Conservation (phyloP, 2,797 vertebrate genomes). For the Leuciscus waleckii region DNA sequence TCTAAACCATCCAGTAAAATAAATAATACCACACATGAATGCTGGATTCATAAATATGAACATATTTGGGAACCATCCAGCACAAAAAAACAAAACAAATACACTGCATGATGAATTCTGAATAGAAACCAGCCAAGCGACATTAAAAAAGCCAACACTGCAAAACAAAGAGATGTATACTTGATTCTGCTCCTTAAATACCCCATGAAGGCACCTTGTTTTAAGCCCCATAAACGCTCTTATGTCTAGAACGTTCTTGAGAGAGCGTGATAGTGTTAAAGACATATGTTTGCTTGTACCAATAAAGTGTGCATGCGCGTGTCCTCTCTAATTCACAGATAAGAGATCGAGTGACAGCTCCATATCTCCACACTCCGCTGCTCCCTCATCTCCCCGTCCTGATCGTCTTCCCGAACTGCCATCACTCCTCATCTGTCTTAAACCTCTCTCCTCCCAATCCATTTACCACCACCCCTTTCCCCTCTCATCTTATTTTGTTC, state of each 20-base stretch:
- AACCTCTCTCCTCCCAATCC: constrained; percentile 39
- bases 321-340: constrained; percentile 32
- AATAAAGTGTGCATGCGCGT: constrained; percentile 10
- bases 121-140: constrained; percentile 2
- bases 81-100: not conserved
- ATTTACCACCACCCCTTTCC: constrained; percentile 41
- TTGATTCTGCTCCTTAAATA: constrained; percentile 29
- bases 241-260: not conserved
- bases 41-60: not conserved
- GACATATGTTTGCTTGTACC: not conserved
- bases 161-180: constrained; percentile 1
- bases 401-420: constrained; percentile 17
- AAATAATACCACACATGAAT: not conserved
- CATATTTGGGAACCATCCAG: constrained; percentile 3
- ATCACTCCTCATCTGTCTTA: constrained; percentile 50
- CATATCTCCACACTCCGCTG: constrained; percentile 3
- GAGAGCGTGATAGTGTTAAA: constrained; percentile 13
- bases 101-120: not conserved
- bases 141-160: not conserved
- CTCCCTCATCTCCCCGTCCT: constrained; percentile 26
- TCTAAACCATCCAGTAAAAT: not conserved
- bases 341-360: constrained; percentile 16
- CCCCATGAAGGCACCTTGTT: constrained; percentile 17
- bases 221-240: not conserved
- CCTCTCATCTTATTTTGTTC: constrained; percentile 24